These are phyloP conservation scores for Sialis fuliginosa DNA, from an alignment of 2,888 invertebrate genomes.

Conservation along the genomic window DNA sequence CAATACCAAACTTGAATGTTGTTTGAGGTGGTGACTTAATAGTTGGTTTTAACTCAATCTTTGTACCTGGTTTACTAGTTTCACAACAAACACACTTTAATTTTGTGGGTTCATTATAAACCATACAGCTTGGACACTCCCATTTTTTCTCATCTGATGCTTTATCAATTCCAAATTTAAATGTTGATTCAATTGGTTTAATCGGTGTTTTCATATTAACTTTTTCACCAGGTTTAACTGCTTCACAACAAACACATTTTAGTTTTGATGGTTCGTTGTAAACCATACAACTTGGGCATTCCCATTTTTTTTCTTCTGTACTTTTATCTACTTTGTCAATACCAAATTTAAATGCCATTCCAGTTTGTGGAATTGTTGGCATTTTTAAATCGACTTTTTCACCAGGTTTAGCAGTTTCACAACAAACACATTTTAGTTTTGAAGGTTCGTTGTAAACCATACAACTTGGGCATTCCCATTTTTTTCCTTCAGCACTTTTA, in stretches of 20 bases:
- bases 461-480: neutral
- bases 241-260: conserved; percentile 40
- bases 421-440: conserved; percentile 31
- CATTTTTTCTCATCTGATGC: neutral
- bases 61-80: conserved; percentile 22
- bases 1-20: conserved; percentile 1
- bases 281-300: conserved; percentile 41
- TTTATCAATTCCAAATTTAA: conserved; percentile 2
- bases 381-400: conserved; percentile 7
- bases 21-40: neutral
- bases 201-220: neutral
- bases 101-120: conserved; percentile 28
- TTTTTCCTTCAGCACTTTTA: neutral
- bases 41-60: conserved; percentile 7
- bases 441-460: conserved; percentile 28
- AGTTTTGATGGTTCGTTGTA: conserved; percentile 28
- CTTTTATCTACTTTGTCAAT: conserved; percentile 12
- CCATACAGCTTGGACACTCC: neutral
- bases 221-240: conserved; percentile 26
- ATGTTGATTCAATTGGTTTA: neutral
- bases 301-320: conserved; percentile 27
- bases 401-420: conserved; percentile 27
- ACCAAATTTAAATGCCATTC: neutral
- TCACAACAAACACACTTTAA: conserved; percentile 35
- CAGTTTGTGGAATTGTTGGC: neutral